Evolutionary conservation across 2,888 invertebrate species (phyloP).

Genomic region (Drepanosiphum platanoidis): DNA sequence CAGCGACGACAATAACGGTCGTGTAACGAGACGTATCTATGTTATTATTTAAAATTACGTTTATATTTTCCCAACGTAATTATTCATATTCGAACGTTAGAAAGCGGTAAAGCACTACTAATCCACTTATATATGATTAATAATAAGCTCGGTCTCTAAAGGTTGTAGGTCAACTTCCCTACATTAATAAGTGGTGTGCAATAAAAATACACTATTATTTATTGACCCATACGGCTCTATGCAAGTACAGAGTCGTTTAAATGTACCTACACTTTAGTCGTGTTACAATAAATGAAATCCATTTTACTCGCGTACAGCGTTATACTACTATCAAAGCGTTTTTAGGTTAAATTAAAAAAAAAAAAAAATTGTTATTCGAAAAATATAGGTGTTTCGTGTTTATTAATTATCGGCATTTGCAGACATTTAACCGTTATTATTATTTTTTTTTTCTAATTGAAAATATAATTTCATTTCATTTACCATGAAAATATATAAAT

Average conservation of each 20-base stretch:
- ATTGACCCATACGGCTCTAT: not conserved
- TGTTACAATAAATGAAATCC: no score
- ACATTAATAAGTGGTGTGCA: not conserved
- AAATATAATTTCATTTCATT: no score
- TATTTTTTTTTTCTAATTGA: no score
- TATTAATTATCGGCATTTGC: no score
- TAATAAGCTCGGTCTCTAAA: not conserved
- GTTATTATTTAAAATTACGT: not conserved
- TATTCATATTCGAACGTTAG: not conserved
- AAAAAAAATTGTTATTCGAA: no score
- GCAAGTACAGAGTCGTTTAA: not conserved
- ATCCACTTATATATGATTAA: not conserved
- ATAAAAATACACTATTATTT: constrained; percentile 12
- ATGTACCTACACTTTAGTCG: no score
- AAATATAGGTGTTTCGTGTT: no score
- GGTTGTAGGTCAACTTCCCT: constrained; percentile 9
- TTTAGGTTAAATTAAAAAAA: not conserved
- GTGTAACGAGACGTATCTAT: not conserved
- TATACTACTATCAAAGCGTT: no score
- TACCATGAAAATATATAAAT: no score
- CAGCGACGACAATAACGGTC: not conserved
- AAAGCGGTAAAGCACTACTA: not conserved
- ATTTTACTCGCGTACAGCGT: no score
- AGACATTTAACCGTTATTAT: no score
- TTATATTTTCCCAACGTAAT: not conserved